These are phyloP conservation scores for Kuschelorhynchus macadamiae DNA, from an alignment of 2,888 invertebrate genomes.

Conservation along the genomic window DNA sequence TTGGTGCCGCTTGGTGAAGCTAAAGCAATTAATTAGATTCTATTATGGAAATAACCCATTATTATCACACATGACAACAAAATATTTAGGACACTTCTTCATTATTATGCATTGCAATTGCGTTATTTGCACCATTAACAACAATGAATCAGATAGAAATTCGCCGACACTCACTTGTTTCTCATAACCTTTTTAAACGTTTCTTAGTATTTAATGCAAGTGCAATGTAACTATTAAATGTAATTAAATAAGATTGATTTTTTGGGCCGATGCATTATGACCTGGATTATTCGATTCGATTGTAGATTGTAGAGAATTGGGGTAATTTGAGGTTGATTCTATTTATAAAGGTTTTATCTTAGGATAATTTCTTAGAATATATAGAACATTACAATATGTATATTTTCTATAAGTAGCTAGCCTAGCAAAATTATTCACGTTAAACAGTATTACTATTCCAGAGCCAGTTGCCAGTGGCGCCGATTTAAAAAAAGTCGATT, in stretches of 20 bases:
- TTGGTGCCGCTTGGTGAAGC: too few relatives aligned
- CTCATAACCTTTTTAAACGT: constrained; percentile 22
- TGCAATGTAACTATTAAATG: background rate
- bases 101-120: constrained; percentile 28
- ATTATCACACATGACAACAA: constrained; percentile 18
- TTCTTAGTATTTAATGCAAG: constrained; percentile 2
- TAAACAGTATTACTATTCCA: too few relatives aligned
- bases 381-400: too few relatives aligned
- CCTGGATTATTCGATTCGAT: too few relatives aligned
- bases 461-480: too few relatives aligned
- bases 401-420: too few relatives aligned
- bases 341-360: too few relatives aligned
- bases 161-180: constrained; percentile 18
- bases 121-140: constrained; percentile 28
- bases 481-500: too few relatives aligned
- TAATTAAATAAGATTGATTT: background rate
- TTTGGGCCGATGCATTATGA: background rate
- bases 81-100: constrained; percentile 31
- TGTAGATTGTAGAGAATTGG: too few relatives aligned
- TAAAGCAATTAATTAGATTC: constrained; percentile 9
- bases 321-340: too few relatives aligned
- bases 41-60: constrained; percentile 13
- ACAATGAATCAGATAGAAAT: constrained; percentile 23
- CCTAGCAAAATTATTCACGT: too few relatives aligned
- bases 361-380: too few relatives aligned